These are phyloP conservation scores for Bibio marci DNA, from an alignment of 2,888 invertebrate species.

Conservation along the genomic window DNA sequence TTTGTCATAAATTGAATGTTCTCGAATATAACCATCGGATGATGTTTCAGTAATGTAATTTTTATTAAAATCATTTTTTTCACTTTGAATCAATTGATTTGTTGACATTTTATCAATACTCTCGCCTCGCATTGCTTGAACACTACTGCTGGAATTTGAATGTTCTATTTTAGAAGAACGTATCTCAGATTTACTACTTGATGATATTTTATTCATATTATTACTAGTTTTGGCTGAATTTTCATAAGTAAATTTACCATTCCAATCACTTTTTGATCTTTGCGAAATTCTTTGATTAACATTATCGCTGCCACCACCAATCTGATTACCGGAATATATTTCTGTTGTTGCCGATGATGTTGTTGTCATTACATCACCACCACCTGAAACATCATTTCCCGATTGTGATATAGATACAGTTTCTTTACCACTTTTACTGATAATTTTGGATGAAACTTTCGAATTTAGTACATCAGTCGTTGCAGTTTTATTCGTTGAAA, in stretches of 20 bases:
- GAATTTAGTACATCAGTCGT: too few species aligned
- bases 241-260: slow-evolving; percentile 6
- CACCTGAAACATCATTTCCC: too few species aligned
- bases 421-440: too few species aligned
- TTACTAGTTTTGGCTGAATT: neutral
- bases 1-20: neutral
- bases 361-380: neutral
- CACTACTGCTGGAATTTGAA: neutral
- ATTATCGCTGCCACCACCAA: slow-evolving; percentile 5
- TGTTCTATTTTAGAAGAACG: neutral
- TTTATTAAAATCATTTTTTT: too few species aligned
- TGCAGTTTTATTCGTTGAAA: too few species aligned
- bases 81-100: too few species aligned
- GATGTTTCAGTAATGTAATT: neutral
- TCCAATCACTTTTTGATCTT: slow-evolving; percentile 14
- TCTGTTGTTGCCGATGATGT: slow-evolving; percentile 1
- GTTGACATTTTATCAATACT: slow-evolving; percentile 14
- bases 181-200: slow-evolving; percentile 20
- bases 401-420: too few species aligned
- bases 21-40: neutral
- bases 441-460: too few species aligned
- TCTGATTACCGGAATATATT: slow-evolving; percentile 8
- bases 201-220: slow-evolving; percentile 15
- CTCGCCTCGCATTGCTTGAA: neutral
- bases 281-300: slow-evolving; percentile 6